A percentile compares a stretch with the other conserved stretches of the same genome.
Evolutionary conservation across 2,888 invertebrate genomes (phyloP).

Genomic region (Thecophora atra): DNA sequence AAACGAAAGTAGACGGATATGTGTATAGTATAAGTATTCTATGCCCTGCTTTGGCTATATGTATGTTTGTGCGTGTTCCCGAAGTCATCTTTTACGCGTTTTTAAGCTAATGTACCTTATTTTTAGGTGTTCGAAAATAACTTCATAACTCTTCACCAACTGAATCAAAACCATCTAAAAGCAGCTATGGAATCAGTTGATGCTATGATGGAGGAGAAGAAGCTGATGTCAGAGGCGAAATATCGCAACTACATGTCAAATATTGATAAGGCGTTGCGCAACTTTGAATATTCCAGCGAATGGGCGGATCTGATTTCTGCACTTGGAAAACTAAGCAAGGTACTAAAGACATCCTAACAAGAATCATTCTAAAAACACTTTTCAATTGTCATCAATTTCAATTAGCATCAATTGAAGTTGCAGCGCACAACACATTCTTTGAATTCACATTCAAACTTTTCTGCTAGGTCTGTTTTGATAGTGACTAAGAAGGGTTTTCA

Average conservation of each 20-base stretch:
- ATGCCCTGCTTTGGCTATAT: not conserved
- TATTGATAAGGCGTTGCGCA: slow-evolving; percentile 87
- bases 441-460: not conserved
- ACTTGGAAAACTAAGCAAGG: slow-evolving; percentile 88
- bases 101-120: not conserved
- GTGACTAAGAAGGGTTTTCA: no score
- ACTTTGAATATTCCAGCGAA: slow-evolving; percentile 93
- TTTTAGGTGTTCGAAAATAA: not conserved
- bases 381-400: no score
- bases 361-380: not conserved
- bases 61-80: not conserved
- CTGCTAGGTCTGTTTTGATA: not conserved
- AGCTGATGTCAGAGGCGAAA: slow-evolving; percentile 82
- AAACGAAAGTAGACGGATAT: not conserved
- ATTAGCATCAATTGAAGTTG: slow-evolving; percentile 32
- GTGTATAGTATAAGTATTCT: not conserved
- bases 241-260: slow-evolving; percentile 82
- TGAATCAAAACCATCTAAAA: no score
- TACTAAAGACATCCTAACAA: slow-evolving; percentile 58
- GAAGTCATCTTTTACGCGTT: not conserved
- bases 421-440: not conserved
- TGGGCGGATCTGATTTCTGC: slow-evolving; percentile 95
- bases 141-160: not conserved
- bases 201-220: slow-evolving; percentile 74
- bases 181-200: slow-evolving; percentile 63